Base-by-base conservation (phyloP, 2,113 vertebrate genomes). In the Corapipo altera region DNA sequence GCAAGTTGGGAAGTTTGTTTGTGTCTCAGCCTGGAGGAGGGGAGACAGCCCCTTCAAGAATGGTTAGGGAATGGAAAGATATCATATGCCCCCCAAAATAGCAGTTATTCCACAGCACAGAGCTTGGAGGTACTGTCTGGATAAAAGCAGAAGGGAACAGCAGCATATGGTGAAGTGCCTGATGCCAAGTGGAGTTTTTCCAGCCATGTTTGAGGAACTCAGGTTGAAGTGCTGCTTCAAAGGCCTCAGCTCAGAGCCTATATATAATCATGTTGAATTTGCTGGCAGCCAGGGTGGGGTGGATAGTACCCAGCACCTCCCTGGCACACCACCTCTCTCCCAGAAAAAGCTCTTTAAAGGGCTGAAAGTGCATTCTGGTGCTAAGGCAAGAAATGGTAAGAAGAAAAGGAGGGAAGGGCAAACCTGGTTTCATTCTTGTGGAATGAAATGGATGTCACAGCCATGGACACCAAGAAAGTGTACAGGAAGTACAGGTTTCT, bases 171-270 rank as follows among this genome's bases (percentile, higher is more conserved):
- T 52, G 80, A 88, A 88, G 59, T 91, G 55, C 77, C 88, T 69
- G 89, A 64, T 88, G 88, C 96, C 90, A 96, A 95, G 75, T 83
- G 74, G 75, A 94, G 81, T 93, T 95, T 88, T 91, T 93, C 89
- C 93, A 93, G 88, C 43, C 78, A 1, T 93, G 85, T 94, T 95
- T 32, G 67, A 94, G 80, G 86, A 91, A 88, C 84, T 87, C 70
- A 14, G 71, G 70, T 91, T 91, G 91, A 85, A 93, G 88, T 26
- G 48, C 83, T 96, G 72, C 86, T 95, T 93, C 35, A 65, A 70
- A 94, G 88, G 85, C 81, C 91, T 84, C 91, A 64, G 41, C 69
- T 94, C 82, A 90, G 66, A 17, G n/a, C 73, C 91, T 95, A 91
- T 88, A 95, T 95, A 93, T 96, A 96, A 87, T 74, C 67, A 32